Evolutionary conservation across 2,797 vertebrate genomes (phyloP), one percentile per base, ranked within the genome.

Genomic region (Macroramphosus scolopax): DNA sequence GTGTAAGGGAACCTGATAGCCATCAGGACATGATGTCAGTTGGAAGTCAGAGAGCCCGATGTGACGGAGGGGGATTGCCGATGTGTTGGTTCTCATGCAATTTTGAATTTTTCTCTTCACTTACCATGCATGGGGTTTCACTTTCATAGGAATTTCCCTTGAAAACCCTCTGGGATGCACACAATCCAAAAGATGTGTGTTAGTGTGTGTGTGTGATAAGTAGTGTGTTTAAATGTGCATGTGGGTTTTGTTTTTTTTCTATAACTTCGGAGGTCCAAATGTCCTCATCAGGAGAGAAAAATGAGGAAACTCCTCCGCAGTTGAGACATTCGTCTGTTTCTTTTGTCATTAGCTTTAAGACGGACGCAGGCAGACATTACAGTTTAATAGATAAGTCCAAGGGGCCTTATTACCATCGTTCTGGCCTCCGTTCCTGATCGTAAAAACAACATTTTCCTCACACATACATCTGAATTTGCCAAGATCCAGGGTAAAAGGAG

Each of bases 111-210:
- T 82, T 82, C 70, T 72, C 51, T 68, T 77, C 66, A 69, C 47
- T 73, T 72, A 63, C 26, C 5, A 6, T 49, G 62, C 49, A 18
- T 31, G 56, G 8, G 45, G 81, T 79, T 73, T 80, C 57, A 65
- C 77, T 64, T 82, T 83, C 59, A 67, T 69, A 81, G 72, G 72
- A 82, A 82, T 84, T 85, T 83, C 80, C 79, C 72, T 44, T 49
- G 53, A 78, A 80, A 84, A 64, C 48, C 41, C 44, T 64, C 24
- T 41, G 55, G 6, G 26, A 57, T 57, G 52, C 60, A 54, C 39
- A 56, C 34, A 68, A 77, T 58, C 58, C 68, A 61, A 75, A 72
- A 39, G 30, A 31, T 11, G 2, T 44, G 53, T 43, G 40, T 44
- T 50, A 46, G 17, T 60, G 41, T 31, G 37, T 13, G 30, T 6